Evolutionary conservation across 2,113 vertebrate genomes (phyloP), one percentile per base, ranked within the genome.

Genomic region (Chauna torquata): DNA sequence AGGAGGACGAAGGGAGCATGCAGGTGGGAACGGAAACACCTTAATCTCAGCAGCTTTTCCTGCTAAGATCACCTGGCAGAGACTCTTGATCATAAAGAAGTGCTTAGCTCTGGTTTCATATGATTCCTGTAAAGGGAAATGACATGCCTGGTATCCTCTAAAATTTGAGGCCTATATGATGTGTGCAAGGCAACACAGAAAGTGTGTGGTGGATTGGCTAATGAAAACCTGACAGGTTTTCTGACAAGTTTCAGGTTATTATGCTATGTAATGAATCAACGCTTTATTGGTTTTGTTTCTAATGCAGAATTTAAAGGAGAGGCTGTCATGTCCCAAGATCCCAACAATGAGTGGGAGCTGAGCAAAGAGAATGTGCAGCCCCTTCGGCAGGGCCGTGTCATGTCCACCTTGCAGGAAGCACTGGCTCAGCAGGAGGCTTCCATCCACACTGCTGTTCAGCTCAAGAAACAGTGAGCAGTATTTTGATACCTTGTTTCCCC

Each of bases 351-450:
- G 68, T 99, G 99, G 99, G 99, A 99, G 93, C 97, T 99, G 47
- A 98, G 99, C 97, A 99, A 99, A 96, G 99, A 99, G 97, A 99
- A 99, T 23, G 99, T 99, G 52, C 99, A 99, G 91, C 99, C 99
- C 16, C 98, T 99, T 61, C 97, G 98, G 23, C 98, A 98, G 16
- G 99, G 99, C 3, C 97, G 99, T 45, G 95, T 94, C 74, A 98
- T 99, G 94, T 98, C 99, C 30, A 98, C 98, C 28, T 97, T 99
- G 79, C 98, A 99, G 42, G 98, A 99, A 90, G 99, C 98, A 0
- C 96, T 99, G 93, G 97, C 98, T 79, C 99, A 99, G 68, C 99
- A 99, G 69, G 98, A 99, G 27, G 97, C 98, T 19, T 92, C 97
- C 30, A 97, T 58, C 81, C 97, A 98, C 78, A 92, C 98, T 36